Evolutionary conservation across 2,888 invertebrate genomes (phyloP).

Genomic region (Oscheius sp.): DNA sequence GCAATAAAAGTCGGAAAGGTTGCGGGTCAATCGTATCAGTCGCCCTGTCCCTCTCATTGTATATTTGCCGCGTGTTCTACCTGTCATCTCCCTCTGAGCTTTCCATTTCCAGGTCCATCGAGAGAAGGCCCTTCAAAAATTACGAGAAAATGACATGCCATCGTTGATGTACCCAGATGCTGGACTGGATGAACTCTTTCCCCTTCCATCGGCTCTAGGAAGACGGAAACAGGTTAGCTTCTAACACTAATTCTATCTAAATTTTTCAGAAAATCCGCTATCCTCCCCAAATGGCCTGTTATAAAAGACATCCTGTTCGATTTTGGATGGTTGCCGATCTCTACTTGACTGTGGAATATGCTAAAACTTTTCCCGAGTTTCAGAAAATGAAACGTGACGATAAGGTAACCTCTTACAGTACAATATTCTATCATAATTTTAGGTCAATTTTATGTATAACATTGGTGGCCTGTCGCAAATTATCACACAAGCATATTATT

Average conservation of each 20-base stretch:
- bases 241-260: too few relatives aligned
- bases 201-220: not conserved
- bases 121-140: constrained; percentile 38
- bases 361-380: constrained; percentile 56
- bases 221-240: not conserved
- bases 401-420: not conserved
- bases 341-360: constrained; percentile 53
- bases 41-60: too few relatives aligned
- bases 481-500: constrained; percentile 51
- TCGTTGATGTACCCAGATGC: not conserved
- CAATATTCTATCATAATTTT: not conserved
- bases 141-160: constrained; percentile 6
- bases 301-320: constrained; percentile 38
- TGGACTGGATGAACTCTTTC: not conserved
- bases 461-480: constrained; percentile 52
- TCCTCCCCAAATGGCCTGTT: not conserved
- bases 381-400: constrained; percentile 35
- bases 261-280: too few relatives aligned
- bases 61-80: too few relatives aligned
- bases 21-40: too few relatives aligned
- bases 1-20: too few relatives aligned
- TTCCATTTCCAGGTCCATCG: constrained; percentile 38
- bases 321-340: constrained; percentile 62
- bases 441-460: constrained; percentile 25
- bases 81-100: too few relatives aligned